Base-by-base conservation (phyloP, 2,888 invertebrate species). In the Antheraea yamamai region DNA sequence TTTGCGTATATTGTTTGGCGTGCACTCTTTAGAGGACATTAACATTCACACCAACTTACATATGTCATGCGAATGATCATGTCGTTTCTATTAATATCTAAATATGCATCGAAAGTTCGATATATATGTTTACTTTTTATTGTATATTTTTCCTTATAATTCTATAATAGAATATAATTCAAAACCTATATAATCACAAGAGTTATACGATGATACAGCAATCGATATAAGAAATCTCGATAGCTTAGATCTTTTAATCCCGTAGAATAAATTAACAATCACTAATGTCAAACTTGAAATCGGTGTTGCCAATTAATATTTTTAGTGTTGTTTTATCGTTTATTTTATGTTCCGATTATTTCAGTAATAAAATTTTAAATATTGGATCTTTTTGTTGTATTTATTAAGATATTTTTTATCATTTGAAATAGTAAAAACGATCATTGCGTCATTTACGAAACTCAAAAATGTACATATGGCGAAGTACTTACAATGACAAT, bases 21-120 rank as follows among this genome's bases (percentile, higher is more conserved):
- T 58, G 39, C 52, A 52, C 64, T 61, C 35, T 61, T 74, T 39
- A 70, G 70, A 70, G n/a, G 18, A 39, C n/a, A n/a, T 70, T 70
- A 66, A 66, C 20, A 61, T 61, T 23, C 10, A 64, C 64, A 64
- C 23, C 16, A 30, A 30, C 47, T 47, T 47, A 47, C 47, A 47
- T 39, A 20, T 8, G 39, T 68, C 18, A 39, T 39, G 39, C n/a
- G 39, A 70, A 70, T 39, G 20, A 70, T 30, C 35, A 30, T 70
- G 23, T 39, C n/a, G 64, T 26, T 30, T 66, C 16, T 30, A 70
- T n/a, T 1, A 6, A 39, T 68, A 35, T 39, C 26, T 66, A 30
- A 30, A 35, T 35, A 30, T 30, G 16, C 18, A 70, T 70, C 20
- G 20, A 70, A 12, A 39, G 8, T 68, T 68, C n/a, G 23, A 23